Evolutionary conservation across 1,140 invertebrate species (phyloP), one percentile per base, ranked within the genome.

Genomic region (Hestina assimilis): DNA sequence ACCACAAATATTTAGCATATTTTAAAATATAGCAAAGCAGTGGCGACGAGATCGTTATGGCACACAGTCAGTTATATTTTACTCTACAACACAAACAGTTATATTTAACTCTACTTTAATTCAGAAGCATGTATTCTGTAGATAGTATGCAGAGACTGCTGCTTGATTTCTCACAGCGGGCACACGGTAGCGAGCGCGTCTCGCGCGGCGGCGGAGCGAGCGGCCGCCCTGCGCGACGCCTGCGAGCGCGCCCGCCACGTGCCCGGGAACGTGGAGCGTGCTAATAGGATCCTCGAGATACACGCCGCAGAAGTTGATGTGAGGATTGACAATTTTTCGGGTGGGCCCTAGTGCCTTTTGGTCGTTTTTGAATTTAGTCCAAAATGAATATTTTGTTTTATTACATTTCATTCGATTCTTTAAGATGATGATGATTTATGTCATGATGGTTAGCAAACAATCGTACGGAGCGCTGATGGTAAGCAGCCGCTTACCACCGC

Each of bases 121-220:
- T 3, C 3, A 31, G 3, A 5, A 2, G 2, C n/a, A 11, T 12
- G 1, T 6, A 33, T 50, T 68, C 59, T n/a, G n/a, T 63, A 91
- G 89, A 89, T 91, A 7, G 74, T 91, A 23, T 92, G 91, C 60
- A 75, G 84, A 20, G 89, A 91, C 45, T 92, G 91, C 66, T 89
- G 89, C 52, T 66, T 89, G 7, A 55, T 86, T 19, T 79, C 78
- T 0, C 91, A 92, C 72, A 65, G 76, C 31, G 87, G 86, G 33
- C 91, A 92, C 73, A 84, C 85, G 3, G 87, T 89, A 21, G 89
- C 89, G 26, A 81, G 83, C 41, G 89, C 89, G 9, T 70, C 83
- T 0, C 82, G 89, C 4, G 90, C 90, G 5, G 89, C 90, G 1
- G 84, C 87, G 17, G 78, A 84, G 23, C 87, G 89, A 17, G 84